phyloP scores from a whole-genome alignment of 2,113 vertebrate species.

The Podarcis cretensis region DNA sequence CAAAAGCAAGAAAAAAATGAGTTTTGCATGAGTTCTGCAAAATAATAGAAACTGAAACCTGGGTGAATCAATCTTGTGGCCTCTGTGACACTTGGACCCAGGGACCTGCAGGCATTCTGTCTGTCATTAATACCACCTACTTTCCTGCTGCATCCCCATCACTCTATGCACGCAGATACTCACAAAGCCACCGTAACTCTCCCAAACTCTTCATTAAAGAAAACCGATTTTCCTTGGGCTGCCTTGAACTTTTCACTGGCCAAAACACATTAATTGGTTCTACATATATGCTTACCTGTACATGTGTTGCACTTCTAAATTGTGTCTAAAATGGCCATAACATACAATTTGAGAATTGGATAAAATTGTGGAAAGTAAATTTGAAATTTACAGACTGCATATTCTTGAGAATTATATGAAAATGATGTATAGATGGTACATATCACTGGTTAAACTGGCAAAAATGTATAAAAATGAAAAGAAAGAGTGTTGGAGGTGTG shows the following conservation, averaged over 20 bases:
- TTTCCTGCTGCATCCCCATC: background rate
- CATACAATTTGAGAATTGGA: too few relatives aligned
- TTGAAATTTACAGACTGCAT: too few relatives aligned
- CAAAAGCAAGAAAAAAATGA: background rate
- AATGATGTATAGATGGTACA: too few relatives aligned
- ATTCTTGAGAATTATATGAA: too few relatives aligned
- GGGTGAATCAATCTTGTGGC: background rate
- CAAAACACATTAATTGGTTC: slow-evolving; percentile 29
- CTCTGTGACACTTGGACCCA: background rate
- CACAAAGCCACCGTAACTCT: background rate
- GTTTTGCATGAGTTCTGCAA: background rate
- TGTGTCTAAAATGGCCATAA: slow-evolving; percentile 39
- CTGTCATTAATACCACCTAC: background rate
- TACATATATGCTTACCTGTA: slow-evolving; percentile 45
- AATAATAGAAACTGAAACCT: background rate
- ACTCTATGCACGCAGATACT: background rate
- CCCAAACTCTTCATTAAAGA: background rate
- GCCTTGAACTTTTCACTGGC: background rate
- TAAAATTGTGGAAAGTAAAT: too few relatives aligned
- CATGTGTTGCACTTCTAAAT: slow-evolving; percentile 58
- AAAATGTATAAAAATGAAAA: too few relatives aligned
- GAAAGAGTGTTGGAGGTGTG: too few relatives aligned
- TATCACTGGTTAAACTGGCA: too few relatives aligned
- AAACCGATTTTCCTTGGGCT: background rate
- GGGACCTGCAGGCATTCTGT: background rate